Evolutionary conservation across 1,140 invertebrate species (phyloP).

Genomic region (Drosophila pseudoananassae): DNA sequence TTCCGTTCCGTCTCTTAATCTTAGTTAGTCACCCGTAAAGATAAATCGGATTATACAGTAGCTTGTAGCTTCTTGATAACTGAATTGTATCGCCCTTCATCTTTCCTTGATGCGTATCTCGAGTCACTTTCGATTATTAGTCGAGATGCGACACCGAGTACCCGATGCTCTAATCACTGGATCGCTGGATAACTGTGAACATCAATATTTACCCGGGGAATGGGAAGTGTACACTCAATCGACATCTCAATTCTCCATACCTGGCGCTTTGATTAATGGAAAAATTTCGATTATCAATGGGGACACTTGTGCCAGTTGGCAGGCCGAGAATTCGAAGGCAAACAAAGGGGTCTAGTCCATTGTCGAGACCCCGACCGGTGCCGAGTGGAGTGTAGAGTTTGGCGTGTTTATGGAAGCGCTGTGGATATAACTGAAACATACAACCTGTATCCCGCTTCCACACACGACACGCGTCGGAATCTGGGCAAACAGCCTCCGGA

Average conservation of each 20-base stretch:
- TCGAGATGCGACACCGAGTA: not conserved
- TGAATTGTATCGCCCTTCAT: not conserved
- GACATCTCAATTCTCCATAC: conserved; percentile 16
- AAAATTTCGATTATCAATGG: conserved; percentile 60
- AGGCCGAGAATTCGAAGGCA: conserved; percentile 21
- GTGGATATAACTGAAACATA: conserved; percentile 70
- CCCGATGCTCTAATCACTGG: conserved; percentile 13
- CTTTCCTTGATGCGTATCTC: not conserved
- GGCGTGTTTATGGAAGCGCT: conserved; percentile 38
- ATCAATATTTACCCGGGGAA: conserved; percentile 63
- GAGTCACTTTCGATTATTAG: conserved; percentile 43
- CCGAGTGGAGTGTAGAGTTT: conserved; percentile 10
- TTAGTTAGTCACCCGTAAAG: not conserved
- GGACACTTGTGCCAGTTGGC: conserved; percentile 70
- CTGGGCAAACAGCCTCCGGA: conserved; percentile 51
- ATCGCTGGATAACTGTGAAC: conserved; percentile 25
- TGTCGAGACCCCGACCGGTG: conserved; percentile 26
- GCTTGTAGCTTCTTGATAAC: conserved; percentile 10
- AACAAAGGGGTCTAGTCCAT: conserved; percentile 33
- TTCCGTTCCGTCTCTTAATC: conserved; percentile 8
- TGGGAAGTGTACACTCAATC: conserved; percentile 40
- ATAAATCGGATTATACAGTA: conserved; percentile 25
- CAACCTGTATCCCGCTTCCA: conserved; percentile 67
- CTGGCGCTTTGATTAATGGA: conserved; percentile 62
- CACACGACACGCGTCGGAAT: conserved; percentile 53